Percentiles rank a stretch among this genome's conserved stretches.
phyloP scores from a whole-genome alignment of 2,888 invertebrate species.

The Arctia plantaginis region DNA sequence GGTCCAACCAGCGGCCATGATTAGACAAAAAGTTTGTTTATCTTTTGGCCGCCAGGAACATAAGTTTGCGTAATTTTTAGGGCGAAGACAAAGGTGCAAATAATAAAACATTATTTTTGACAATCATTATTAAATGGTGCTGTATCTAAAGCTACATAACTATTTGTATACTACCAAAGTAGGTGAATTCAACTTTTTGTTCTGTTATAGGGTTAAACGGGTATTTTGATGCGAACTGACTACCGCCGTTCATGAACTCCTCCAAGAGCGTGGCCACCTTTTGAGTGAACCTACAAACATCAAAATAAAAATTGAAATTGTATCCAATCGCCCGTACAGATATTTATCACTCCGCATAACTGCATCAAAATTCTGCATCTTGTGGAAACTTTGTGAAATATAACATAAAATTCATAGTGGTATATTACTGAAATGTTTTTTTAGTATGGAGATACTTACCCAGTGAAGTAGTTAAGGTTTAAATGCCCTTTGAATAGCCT shows the following conservation, averaged over 20 bases:
- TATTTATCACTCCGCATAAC: not conserved
- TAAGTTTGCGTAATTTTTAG: constrained; percentile 28
- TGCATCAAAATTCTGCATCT: not conserved
- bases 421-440: not conserved
- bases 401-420: not conserved
- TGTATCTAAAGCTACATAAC: not conserved
- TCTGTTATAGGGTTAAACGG: too few relatives aligned
- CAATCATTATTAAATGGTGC: not conserved
- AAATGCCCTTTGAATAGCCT: not conserved
- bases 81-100: constrained; percentile 3
- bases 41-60: constrained; percentile 31
- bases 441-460: not conserved
- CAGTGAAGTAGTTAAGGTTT: not conserved
- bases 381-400: not conserved
- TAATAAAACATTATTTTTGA: constrained; percentile 14
- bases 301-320: not conserved
- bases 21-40: constrained; percentile 36
- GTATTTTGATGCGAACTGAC: too few relatives aligned
- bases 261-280: too few relatives aligned
- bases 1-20: constrained; percentile 36
- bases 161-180: not conserved
- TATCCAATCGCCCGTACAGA: not conserved
- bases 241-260: too few relatives aligned
- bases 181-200: too few relatives aligned
- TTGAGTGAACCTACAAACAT: too few relatives aligned